A percentile compares a stretch with the other conserved stretches of the same genome.
phyloP scores from a whole-genome alignment of 2,888 invertebrate species.

The Ophioninae sp. region DNA sequence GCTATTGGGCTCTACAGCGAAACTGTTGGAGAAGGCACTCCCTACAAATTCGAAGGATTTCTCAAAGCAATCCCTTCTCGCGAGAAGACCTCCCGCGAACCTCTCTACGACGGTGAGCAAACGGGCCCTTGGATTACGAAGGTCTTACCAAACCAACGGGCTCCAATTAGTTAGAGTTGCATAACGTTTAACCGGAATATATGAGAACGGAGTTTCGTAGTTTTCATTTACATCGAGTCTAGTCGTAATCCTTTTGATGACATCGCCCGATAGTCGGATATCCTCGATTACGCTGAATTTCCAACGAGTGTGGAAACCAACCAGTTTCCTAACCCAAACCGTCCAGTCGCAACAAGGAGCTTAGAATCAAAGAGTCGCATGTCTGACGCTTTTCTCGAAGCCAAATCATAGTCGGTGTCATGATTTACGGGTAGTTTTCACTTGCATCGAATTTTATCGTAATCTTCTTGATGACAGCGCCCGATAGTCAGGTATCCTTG shows the following conservation, averaged over 20 bases:
- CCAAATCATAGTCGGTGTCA: neutral
- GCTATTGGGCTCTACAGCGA: conserved; percentile 49
- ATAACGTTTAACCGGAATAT: conserved; percentile 18
- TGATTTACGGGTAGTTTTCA: conserved; percentile 10
- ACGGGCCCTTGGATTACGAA: conserved; percentile 53
- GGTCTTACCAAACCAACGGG: conserved; percentile 37
- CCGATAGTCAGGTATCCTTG: neutral
- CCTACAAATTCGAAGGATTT: conserved; percentile 70
- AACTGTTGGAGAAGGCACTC: conserved; percentile 53
- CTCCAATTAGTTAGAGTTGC: conserved; percentile 55
- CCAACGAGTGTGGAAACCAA: neutral
- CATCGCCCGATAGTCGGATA: neutral
- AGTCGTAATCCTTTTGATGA: conserved; percentile 14
- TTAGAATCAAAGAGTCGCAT: neutral
- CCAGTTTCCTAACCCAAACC: neutral
- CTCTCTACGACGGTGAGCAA: conserved; percentile 55
- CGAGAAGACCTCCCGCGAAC: conserved; percentile 34
- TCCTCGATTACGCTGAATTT: conserved; percentile 1
- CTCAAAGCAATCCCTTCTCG: conserved; percentile 58
- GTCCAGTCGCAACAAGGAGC: neutral
- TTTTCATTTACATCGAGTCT: conserved; percentile 34
- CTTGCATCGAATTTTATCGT: conserved; percentile 18
- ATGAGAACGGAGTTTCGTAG: conserved; percentile 23
- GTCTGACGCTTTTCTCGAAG: neutral
- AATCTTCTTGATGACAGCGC: conserved; percentile 3